These are phyloP conservation scores for Nyctibius grandis DNA, from an alignment of 2,797 vertebrate genomes.

Conservation along the genomic window DNA sequence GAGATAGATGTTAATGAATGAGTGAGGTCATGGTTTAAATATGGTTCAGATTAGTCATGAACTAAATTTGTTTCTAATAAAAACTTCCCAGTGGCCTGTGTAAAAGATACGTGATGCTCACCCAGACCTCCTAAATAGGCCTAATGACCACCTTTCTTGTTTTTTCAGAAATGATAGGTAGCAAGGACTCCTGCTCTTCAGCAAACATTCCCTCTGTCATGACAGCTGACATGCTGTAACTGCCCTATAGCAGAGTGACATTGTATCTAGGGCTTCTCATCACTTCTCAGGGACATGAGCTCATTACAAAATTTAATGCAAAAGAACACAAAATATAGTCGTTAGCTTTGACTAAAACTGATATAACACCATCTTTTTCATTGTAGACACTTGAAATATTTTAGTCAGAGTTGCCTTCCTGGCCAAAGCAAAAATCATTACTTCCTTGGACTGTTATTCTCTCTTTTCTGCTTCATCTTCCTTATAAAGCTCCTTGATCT, in stretches of 20 bases:
- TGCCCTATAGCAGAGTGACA: background rate
- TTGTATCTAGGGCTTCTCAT: background rate
- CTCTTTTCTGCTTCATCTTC: background rate
- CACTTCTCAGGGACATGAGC: background rate
- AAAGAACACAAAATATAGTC: background rate
- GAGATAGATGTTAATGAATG: background rate
- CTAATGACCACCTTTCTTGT: background rate
- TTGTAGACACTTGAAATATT: background rate
- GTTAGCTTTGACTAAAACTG: background rate
- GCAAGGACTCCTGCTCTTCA: background rate
- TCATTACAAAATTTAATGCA: background rate
- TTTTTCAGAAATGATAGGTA: background rate
- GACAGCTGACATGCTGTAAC: background rate
- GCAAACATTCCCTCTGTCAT: background rate
- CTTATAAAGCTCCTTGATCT: background rate
- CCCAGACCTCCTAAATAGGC: background rate
- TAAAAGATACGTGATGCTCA: background rate
- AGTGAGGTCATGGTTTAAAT: constrained; percentile 5
- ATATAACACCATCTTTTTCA: background rate
- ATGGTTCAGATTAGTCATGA: constrained; percentile 6
- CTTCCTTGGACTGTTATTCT: background rate
- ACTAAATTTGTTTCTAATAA: background rate
- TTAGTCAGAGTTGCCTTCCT: background rate
- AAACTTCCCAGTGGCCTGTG: background rate
- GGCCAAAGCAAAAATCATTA: background rate